These are phyloP conservation scores for Oceanodroma leucorhoa DNA, from an alignment of 2,797 vertebrate species.

Conservation along the genomic window DNA sequence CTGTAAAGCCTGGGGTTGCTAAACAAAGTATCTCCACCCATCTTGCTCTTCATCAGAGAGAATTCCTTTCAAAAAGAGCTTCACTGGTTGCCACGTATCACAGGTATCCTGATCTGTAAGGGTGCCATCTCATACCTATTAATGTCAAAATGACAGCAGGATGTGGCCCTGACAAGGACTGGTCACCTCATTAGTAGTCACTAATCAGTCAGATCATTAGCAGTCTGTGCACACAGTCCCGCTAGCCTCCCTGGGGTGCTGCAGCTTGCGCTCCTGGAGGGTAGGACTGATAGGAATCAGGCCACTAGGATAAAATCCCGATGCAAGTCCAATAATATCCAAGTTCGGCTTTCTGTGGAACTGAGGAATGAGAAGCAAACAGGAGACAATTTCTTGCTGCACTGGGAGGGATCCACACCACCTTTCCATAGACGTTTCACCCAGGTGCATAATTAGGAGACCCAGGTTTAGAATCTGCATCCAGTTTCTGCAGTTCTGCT, in stretches of 20 bases:
- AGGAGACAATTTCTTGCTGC: background rate
- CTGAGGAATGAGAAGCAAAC: background rate
- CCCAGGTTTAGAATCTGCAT: background rate
- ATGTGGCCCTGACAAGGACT: background rate
- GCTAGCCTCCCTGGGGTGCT: background rate
- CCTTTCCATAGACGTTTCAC: background rate
- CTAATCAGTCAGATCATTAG: background rate
- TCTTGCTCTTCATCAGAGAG: background rate
- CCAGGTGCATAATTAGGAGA: background rate
- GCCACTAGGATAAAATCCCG: background rate
- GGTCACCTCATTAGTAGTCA: background rate
- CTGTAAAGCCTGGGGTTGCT: background rate
- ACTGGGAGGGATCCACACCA: background rate
- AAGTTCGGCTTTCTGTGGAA: background rate
- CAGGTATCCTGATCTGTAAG: background rate
- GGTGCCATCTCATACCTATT: background rate
- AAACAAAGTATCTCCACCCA: background rate
- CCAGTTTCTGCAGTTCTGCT: background rate
- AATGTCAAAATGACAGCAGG: background rate
- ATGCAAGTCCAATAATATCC: background rate
- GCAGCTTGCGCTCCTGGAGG: background rate
- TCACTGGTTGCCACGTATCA: background rate
- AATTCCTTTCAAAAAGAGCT: background rate
- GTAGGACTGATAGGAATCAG: background rate
- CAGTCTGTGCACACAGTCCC: background rate